Base-by-base conservation (phyloP, 1,140 invertebrate genomes). In the Brachionus asplanchnoidis region DNA sequence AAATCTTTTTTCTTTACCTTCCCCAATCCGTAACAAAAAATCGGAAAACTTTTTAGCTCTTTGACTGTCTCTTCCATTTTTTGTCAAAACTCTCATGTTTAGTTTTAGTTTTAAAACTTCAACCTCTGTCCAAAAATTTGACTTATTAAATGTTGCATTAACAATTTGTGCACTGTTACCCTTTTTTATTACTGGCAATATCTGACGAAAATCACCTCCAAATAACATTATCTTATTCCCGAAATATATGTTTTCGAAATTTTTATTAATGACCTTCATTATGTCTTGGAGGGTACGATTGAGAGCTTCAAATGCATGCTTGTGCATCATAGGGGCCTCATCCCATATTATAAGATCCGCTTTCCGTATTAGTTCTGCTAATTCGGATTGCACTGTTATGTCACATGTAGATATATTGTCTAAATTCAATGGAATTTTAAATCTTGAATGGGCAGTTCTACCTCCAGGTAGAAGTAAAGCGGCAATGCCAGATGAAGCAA, bases 401-500 rank as follows among this genome's bases (percentile, higher is more conserved):
- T n/a, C n/a, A n/a, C n/a, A n/a, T 75, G n/a, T n/a, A n/a, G n/a
- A n/a, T n/a, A n/a, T n/a, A n/a, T n/a, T n/a, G n/a, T n/a, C n/a
- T n/a, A n/a, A n/a, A n/a, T n/a, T n/a, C n/a, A 91, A 85, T 53
- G 89, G 88, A n/a, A 91, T 83, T 86, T 91, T 91, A 26, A 92
- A 89, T 70, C 88, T 87, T 8, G 88, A 91, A 88, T 92, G 90
- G 70, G 88, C 89, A 53, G 91, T 92, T 87, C 88, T 85, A 28
- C 91, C 91, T 85, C 88, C 88, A 73, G 87, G 77, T 66, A 92
- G 85, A 20, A 92, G 87, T 68, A 89, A 92, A 26, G 91, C 90
- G 28, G 91, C 91, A 66, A 92, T 92, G 75, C 90, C 91, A 32
- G 91, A 91, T 65, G 89, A 91, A 77, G 91, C 91, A 53, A 91